These are phyloP conservation scores for Micoletzkya japonica DNA, from an alignment of 2,888 invertebrate species.

Conservation along the genomic window DNA sequence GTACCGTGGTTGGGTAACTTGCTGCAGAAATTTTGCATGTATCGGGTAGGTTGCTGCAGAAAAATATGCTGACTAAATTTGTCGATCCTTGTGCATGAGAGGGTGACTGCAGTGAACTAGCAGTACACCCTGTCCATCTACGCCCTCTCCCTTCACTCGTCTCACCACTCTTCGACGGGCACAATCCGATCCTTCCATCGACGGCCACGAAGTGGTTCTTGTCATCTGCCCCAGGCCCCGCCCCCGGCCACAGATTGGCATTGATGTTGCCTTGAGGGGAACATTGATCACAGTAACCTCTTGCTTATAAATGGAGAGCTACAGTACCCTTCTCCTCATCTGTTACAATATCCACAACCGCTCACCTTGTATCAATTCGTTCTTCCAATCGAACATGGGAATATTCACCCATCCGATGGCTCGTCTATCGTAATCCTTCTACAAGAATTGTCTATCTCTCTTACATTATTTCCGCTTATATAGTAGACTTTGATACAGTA, in stretches of 20 bases:
- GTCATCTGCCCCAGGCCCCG: conserved; percentile 11
- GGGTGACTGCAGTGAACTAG: too few relatives aligned
- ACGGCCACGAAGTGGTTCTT: conserved; percentile 18
- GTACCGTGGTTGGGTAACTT: too few relatives aligned
- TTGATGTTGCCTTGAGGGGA: neutral
- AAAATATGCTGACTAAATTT: too few relatives aligned
- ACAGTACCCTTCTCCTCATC: conserved; percentile 1
- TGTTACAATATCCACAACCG: neutral
- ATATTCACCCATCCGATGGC: conserved; percentile 70
- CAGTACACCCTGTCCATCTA: too few relatives aligned
- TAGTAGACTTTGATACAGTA: too few relatives aligned
- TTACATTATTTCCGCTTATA: conserved; percentile 23
- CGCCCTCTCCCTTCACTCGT: too few relatives aligned
- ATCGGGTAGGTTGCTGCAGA: too few relatives aligned
- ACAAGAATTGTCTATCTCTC: neutral
- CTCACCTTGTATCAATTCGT: conserved; percentile 66
- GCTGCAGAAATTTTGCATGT: too few relatives aligned
- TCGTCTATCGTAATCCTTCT: conserved; percentile 25
- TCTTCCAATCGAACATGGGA: conserved; percentile 70
- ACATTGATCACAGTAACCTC: neutral
- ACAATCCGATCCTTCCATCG: conserved; percentile 10
- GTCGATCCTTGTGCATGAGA: too few relatives aligned
- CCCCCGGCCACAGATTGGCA: conserved; percentile 25
- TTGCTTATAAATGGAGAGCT: neutral
- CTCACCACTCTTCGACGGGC: neutral